Base-by-base conservation (phyloP, 2,113 vertebrate species). In the Phaethornis superciliosus region DNA sequence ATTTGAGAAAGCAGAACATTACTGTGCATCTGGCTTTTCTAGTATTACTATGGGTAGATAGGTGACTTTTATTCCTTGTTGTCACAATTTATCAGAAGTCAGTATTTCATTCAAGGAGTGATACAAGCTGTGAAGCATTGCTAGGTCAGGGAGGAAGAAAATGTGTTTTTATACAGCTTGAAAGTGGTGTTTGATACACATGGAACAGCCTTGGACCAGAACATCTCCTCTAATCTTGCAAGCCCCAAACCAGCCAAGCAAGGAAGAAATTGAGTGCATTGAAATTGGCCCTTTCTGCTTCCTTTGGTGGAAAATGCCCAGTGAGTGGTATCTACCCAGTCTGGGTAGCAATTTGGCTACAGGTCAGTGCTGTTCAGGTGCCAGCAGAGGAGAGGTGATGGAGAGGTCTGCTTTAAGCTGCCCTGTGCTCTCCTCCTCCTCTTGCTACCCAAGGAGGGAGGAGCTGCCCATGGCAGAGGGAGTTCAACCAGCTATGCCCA, bases 281-380 rank as follows among this genome's bases (percentile, higher is more conserved):
- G 69, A 5, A 8, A 28, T 7, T 28, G 16, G 26, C 17, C 15
- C 19, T 60, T 86, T 63, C 72, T 68, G 8, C 37, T 68, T 87
- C 30, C 33, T 68, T 37, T 58, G 35, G 30, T 80, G 54, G 42
- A 71, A 86, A 54, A 17, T 33, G 47, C n/a, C 44, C 35, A 80
- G 6, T 1, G 4, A 60, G 44, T 28, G 65, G 4, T 17, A 51
- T 11, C 33, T 51, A 32, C 44, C 35, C 6, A 20, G 17, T 18
- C 35, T 59, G 55, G 49, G 22, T n/a, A 55, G 33, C 0, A 0
- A 21, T 40, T 27, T 69, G 70, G 55, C 44, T 74, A 7, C 40
- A 67, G 27, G 14, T 55, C 70, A 64, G 20, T 51, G 59, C 47
- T 62, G 35, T 7, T 7, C 52, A 67, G 27, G 14, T 55, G 27